These are phyloP conservation scores for Tachysurus vachellii DNA, from an alignment of 2,113 vertebrate species.

Conservation along the genomic window DNA sequence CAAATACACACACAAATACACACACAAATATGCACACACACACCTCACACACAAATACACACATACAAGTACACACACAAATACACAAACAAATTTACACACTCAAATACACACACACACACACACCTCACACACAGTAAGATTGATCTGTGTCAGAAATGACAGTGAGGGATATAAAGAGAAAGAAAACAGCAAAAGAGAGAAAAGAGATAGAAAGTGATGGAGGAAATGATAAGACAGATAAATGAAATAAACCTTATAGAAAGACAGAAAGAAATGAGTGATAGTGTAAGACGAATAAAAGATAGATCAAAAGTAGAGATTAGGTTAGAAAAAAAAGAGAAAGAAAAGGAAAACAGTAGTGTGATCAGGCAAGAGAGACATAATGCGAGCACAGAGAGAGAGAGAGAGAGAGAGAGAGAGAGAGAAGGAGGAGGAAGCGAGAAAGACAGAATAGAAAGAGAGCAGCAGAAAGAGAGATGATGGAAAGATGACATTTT, in stretches of 20 bases:
- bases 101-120: neutral
- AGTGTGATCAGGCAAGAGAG: neutral
- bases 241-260: neutral
- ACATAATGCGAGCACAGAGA: neutral
- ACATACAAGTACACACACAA: no score
- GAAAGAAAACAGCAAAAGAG: neutral
- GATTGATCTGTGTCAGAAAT: neutral
- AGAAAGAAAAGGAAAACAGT: neutral
- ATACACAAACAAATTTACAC: no score
- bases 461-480: slow-evolving; percentile 8
- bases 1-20: no score
- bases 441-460: no score
- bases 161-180: neutral
- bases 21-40: no score
- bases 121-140: neutral
- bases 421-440: no score
- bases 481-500: slow-evolving; percentile 17
- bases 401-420: neutral
- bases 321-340: neutral
- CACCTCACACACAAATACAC: no score
- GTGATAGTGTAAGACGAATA: neutral
- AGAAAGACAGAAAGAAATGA: neutral
- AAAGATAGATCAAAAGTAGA: neutral
- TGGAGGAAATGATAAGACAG: fast-evolving
- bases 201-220: neutral